Percentiles rank a stretch among this genome's conserved stretches.
phyloP scores from a whole-genome alignment of 2,888 invertebrate genomes.

The Euclidia mi region DNA sequence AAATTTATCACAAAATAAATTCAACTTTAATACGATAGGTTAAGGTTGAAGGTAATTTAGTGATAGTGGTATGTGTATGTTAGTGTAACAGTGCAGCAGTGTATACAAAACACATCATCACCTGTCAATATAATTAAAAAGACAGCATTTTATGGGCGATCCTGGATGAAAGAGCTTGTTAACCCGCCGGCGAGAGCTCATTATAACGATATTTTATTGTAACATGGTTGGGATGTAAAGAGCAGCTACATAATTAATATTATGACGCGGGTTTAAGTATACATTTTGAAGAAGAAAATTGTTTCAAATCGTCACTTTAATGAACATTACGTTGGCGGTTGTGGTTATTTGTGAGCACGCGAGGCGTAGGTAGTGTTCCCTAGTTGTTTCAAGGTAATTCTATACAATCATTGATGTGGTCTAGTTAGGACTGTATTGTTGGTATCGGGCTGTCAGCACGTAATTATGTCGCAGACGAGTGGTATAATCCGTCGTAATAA shows the following conservation, averaged over 20 bases:
- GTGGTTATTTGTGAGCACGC: slow-evolving; percentile 40
- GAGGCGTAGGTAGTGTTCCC: slow-evolving; percentile 1
- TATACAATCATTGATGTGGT: background rate
- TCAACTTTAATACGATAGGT: slow-evolving; percentile 11
- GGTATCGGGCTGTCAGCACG: background rate
- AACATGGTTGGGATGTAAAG: slow-evolving; percentile 65
- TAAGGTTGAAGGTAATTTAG: slow-evolving; percentile 4
- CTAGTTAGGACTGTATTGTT: background rate
- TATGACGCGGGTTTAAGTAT: slow-evolving; percentile 46
- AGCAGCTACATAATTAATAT: slow-evolving; percentile 58
- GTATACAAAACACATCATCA: slow-evolving; percentile 64
- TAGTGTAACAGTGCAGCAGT: slow-evolving; percentile 30
- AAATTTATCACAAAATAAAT: slow-evolving; percentile 1
- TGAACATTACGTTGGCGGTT: slow-evolving; percentile 30
- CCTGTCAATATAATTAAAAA: slow-evolving; percentile 83
- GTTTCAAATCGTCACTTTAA: slow-evolving; percentile 46
- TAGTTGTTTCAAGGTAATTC: slow-evolving; percentile 3
- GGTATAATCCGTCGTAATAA: no score
- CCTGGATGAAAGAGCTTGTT: slow-evolving; percentile 80
- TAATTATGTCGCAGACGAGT: background rate
- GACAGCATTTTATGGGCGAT: slow-evolving; percentile 68
- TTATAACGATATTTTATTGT: slow-evolving; percentile 78
- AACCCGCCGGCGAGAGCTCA: slow-evolving; percentile 71
- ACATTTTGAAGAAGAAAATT: slow-evolving; percentile 38
- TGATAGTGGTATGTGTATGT: slow-evolving; percentile 5